These are phyloP conservation scores for Heteropelma amictum DNA, from an alignment of 2,888 invertebrate genomes.

Conservation along the genomic window DNA sequence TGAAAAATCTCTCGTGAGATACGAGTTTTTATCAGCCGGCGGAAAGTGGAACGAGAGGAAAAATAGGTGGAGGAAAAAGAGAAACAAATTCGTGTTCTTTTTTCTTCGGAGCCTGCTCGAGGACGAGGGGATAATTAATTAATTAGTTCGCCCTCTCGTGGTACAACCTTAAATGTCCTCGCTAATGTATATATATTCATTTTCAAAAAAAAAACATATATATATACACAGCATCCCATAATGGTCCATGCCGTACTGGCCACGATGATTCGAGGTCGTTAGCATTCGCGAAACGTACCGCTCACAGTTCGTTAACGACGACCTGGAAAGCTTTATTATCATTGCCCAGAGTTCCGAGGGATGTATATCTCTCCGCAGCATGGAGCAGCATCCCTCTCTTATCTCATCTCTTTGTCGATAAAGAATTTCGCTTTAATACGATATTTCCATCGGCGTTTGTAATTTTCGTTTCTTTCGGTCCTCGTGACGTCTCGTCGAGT, in stretches of 20 bases:
- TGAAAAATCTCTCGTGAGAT: too few relatives aligned
- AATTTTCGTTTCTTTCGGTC: neutral
- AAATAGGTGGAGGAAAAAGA: neutral
- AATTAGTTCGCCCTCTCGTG: conserved; percentile 24
- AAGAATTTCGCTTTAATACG: neutral
- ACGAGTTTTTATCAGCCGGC: too few relatives aligned
- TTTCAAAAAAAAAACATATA: neutral
- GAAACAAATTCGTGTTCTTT: conserved; percentile 3
- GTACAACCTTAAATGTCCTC: conserved; percentile 31
- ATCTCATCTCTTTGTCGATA: neutral
- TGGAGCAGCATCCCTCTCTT: neutral
- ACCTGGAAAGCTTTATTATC: conserved; percentile 46
- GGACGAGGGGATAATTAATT: conserved; percentile 37
- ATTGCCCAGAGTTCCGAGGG: conserved; percentile 22
- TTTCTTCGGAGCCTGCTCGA: neutral
- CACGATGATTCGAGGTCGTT: conserved; percentile 29
- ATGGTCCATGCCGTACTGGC: neutral
- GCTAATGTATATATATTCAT: neutral
- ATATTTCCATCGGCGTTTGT: neutral
- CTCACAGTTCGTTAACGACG: conserved; percentile 43
- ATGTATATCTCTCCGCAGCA: neutral
- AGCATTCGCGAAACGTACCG: conserved; percentile 48
- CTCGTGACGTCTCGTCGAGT: conserved; percentile 6
- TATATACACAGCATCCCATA: neutral
- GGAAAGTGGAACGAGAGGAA: neutral